A percentile compares a stretch with the other conserved stretches of the same genome.
Conservation (phyloP, 2,888 invertebrate species). For the Nineta flava region DNA sequence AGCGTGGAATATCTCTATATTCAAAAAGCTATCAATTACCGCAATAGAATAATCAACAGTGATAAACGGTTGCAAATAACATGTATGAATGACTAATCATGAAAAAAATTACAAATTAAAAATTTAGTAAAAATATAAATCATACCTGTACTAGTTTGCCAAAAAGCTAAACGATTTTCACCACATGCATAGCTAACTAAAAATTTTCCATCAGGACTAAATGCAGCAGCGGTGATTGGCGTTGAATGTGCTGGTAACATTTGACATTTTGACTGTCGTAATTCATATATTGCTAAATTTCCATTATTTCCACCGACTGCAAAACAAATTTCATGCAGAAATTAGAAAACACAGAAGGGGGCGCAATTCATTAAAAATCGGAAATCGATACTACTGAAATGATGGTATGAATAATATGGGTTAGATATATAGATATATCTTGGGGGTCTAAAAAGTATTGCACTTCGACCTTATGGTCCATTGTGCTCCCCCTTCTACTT, state of each 20-base stretch:
- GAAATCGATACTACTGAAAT: too few species aligned
- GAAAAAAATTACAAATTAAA: not conserved
- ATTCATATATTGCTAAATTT: slow-evolving; percentile 84
- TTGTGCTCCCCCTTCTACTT: too few species aligned
- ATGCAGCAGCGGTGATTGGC: slow-evolving; percentile 82
- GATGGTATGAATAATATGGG: too few species aligned
- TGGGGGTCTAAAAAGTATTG: too few species aligned
- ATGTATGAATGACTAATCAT: too few species aligned
- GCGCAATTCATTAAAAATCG: too few species aligned
- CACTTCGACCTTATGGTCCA: too few species aligned
- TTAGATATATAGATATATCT: too few species aligned
- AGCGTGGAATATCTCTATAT: too few species aligned
- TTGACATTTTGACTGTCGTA: slow-evolving; percentile 89
- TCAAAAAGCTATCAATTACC: too few species aligned
- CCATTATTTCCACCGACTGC: slow-evolving; percentile 85
- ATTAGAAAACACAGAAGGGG: not conserved
- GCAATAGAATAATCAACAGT: too few species aligned
- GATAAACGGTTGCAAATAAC: too few species aligned
- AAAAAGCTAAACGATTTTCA: slow-evolving; percentile 91
- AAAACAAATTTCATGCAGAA: not conserved
- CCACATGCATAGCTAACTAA: slow-evolving; percentile 88
- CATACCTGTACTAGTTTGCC: slow-evolving; percentile 86
- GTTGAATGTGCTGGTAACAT: slow-evolving; percentile 81
- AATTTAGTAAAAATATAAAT: slow-evolving; percentile 3
- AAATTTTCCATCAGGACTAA: slow-evolving; percentile 95